These are phyloP conservation scores for Polietes domitor DNA, from an alignment of 2,888 invertebrate species.

Conservation along the genomic window DNA sequence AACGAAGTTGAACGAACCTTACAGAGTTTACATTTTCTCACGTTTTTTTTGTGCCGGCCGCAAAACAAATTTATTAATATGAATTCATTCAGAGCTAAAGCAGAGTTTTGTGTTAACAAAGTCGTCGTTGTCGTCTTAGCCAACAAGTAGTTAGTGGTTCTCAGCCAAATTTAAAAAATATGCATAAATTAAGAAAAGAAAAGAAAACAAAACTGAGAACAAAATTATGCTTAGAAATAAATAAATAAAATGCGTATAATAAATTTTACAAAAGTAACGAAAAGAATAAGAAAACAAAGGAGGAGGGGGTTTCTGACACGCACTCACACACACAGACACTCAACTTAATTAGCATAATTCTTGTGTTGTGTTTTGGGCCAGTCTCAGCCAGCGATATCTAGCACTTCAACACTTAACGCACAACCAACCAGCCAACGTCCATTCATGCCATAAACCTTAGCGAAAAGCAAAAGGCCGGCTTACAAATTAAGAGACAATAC, in stretches of 20 bases:
- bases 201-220: background rate
- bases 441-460: too few relatives aligned
- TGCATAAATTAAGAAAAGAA: background rate
- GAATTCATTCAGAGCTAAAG: background rate
- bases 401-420: background rate
- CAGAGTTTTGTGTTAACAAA: background rate
- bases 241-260: background rate
- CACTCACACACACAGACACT: too few relatives aligned
- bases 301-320: background rate
- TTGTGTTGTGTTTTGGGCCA: background rate
- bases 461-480: background rate
- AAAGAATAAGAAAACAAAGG: background rate
- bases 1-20: background rate
- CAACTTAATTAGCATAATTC: conserved; percentile 15
- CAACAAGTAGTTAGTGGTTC: background rate
- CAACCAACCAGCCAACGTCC: background rate
- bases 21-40: conserved; percentile 46
- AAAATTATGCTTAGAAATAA: background rate
- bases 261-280: background rate
- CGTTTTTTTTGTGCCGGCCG: conserved; percentile 37
- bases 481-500: conserved; percentile 1
- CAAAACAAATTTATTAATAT: conserved; percentile 47
- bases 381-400: background rate
- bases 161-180: conserved; percentile 5
- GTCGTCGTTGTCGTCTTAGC: background rate